Percentiles rank a stretch among this genome's conserved stretches.
Conservation (phyloP, 1,140 invertebrate species). For the Papilio helenus region DNA sequence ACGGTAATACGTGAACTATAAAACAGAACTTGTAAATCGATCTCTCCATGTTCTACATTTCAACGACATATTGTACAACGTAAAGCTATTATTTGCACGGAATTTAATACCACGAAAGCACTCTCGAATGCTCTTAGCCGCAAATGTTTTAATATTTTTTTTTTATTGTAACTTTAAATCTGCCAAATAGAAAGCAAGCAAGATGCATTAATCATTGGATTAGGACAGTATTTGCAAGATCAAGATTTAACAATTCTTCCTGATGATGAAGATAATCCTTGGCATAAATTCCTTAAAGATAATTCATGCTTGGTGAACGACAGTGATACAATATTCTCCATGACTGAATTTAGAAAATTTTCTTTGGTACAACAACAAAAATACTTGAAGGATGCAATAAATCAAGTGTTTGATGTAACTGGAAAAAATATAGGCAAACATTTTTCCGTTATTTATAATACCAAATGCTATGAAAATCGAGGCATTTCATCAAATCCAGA, state of each 20-base stretch:
- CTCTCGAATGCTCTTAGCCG: slow-evolving; percentile 7
- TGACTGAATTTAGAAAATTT: slow-evolving; percentile 87
- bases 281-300: slow-evolving; percentile 90
- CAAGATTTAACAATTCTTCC: slow-evolving; percentile 85
- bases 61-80: slow-evolving; percentile 2
- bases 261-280: slow-evolving; percentile 87
- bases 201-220: slow-evolving; percentile 60
- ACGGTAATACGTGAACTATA: too few species aligned
- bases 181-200: not conserved
- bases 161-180: slow-evolving; percentile 10
- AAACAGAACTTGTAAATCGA: not conserved
- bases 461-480: slow-evolving; percentile 78
- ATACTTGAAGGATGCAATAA: slow-evolving; percentile 87
- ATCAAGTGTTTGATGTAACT: slow-evolving; percentile 88
- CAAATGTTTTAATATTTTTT: not conserved
- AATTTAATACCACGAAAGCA: not conserved
- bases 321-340: slow-evolving; percentile 87
- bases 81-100: slow-evolving; percentile 1
- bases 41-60: slow-evolving; percentile 13
- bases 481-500: slow-evolving; percentile 41
- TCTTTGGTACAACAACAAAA: slow-evolving; percentile 93
- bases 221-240: slow-evolving; percentile 94
- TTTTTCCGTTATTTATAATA: slow-evolving; percentile 82
- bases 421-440: slow-evolving; percentile 86
- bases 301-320: slow-evolving; percentile 87